phyloP scores from a whole-genome alignment of 2,113 vertebrate species.

The Cebus imitator region DNA sequence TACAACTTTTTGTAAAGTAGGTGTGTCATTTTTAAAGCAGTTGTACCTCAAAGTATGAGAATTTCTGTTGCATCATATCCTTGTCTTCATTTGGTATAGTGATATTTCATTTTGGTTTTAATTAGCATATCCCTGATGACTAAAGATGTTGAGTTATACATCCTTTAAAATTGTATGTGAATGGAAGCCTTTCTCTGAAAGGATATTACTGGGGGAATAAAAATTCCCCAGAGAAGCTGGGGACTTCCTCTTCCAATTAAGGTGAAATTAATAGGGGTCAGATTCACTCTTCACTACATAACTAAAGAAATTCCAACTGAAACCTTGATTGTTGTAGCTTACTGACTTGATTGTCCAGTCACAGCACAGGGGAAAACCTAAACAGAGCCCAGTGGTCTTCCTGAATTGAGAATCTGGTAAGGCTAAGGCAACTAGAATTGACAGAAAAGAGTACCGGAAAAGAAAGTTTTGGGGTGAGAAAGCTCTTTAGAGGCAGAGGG shows the following conservation, averaged over 20 bases:
- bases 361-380: not conserved
- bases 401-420: not conserved
- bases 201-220: not conserved
- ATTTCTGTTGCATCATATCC: not conserved
- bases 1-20: not conserved
- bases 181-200: not conserved
- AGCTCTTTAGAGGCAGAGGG: not conserved
- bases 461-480: not conserved
- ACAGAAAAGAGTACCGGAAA: not conserved
- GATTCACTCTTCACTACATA: not conserved
- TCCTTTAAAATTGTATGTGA: not conserved
- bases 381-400: not conserved
- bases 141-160: not conserved
- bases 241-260: not conserved
- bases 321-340: not conserved
- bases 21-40: not conserved
- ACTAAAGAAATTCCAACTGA: not conserved
- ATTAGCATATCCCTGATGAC: not conserved
- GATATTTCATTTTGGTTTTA: not conserved
- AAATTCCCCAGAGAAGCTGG: not conserved
- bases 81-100: not conserved
- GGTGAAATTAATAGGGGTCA: not conserved
- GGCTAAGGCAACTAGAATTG: not conserved
- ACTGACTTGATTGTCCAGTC: not conserved
- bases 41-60: not conserved